These are phyloP conservation scores for Ageneiosus marmoratus DNA, from an alignment of 2,113 vertebrate genomes.

Conservation along the genomic window DNA sequence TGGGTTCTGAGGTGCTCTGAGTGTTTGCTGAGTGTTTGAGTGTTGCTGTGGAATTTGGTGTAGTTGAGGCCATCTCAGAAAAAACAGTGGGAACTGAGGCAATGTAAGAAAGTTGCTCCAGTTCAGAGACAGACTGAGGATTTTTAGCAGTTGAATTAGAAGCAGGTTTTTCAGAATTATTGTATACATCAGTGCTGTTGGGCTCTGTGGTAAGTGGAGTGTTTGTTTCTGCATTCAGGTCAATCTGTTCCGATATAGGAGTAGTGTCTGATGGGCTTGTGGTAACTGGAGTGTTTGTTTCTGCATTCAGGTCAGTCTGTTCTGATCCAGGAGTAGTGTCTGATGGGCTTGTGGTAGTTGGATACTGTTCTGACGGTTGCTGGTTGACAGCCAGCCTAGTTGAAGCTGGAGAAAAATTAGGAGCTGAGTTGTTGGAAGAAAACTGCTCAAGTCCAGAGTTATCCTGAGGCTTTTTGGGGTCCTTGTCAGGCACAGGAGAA, in stretches of 20 bases:
- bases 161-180: not conserved
- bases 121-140: not conserved
- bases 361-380: not conserved
- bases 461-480: not conserved
- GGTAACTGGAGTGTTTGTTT: not conserved
- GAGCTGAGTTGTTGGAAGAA: not conserved
- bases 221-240: not conserved
- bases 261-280: not conserved
- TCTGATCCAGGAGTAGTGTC: not conserved
- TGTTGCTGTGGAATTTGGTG: too few relatives aligned
- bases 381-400: not conserved
- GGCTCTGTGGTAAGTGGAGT: not conserved
- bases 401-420: not conserved
- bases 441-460: not conserved
- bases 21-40: not conserved
- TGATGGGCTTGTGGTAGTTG: not conserved
- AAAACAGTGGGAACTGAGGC: not conserved
- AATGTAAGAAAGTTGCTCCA: not conserved
- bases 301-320: not conserved
- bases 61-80: not conserved
- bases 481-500: not conserved
- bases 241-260: not conserved
- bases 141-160: not conserved
- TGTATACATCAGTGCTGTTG: too few relatives aligned
- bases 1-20: slow-evolving; percentile 8